phyloP scores from a whole-genome alignment of 2,888 invertebrate genomes.

The Troilus luridus region DNA sequence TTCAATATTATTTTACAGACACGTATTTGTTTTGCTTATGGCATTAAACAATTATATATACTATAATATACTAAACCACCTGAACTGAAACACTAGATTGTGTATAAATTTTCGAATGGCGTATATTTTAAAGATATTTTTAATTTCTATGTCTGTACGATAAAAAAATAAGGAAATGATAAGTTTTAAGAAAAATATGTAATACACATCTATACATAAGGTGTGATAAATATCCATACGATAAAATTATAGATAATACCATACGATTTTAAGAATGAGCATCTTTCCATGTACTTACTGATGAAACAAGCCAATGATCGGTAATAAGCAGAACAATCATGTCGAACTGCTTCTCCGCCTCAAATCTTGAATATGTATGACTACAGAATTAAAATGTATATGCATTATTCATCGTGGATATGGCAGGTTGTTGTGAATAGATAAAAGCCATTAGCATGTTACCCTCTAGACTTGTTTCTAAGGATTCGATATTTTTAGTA shows the following conservation, averaged over 20 bases:
- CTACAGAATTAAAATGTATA: constrained; percentile 35
- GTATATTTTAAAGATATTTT: no score
- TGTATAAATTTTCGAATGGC: no score
- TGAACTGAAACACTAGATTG: no score
- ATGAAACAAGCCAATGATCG: background rate
- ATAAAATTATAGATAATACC: background rate
- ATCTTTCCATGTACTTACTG: background rate
- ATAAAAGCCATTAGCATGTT: constrained; percentile 34
- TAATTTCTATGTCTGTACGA: no score
- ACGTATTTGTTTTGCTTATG: no score
- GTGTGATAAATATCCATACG: no score
- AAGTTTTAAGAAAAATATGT: no score
- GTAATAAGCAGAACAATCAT: background rate
- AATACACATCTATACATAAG: no score
- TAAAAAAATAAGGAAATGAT: no score
- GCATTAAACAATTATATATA: no score
- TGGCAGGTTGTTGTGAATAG: constrained; percentile 27
- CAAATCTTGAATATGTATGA: constrained; percentile 34
- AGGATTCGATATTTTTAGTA: background rate
- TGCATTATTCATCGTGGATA: constrained; percentile 48
- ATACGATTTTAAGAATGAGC: background rate
- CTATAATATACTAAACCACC: no score
- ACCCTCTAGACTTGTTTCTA: background rate
- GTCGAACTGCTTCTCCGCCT: background rate
- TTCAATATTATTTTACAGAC: no score